Evolutionary conservation across 2,113 vertebrate genomes (phyloP), one percentile per base, ranked within the genome.

Genomic region (Aptenodytes patagonicus): DNA sequence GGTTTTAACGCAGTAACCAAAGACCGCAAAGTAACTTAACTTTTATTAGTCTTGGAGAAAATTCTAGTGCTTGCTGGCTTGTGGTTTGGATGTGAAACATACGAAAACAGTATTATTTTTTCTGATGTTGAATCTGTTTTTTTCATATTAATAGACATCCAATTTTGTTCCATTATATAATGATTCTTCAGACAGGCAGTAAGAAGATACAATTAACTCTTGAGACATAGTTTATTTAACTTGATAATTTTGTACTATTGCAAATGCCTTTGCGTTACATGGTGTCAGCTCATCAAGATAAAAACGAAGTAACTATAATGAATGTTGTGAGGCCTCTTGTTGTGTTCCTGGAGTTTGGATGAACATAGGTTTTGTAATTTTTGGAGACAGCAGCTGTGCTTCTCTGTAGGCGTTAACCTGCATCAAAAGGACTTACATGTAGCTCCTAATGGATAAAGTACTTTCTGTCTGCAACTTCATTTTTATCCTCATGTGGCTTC

Each of bases 11-110:
- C 90, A 94, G 76, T 97, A 97, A 98, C 97, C 96, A 89, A 89
- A 97, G 96, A 97, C 97, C 97, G 0, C 95, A 96, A 92, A 93
- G 88, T 96, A 97, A 97, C 97, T 98, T 96, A 81, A 92, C 81
- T 97, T 98, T 97, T 98, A 98, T 98, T 98, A 97, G 95, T 97
- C 77, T 97, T 98, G 97, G 96, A 98, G 96, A 97, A 98, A 97
- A 96, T 90, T 97, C 20, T 87, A 76, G 29, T 93, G 70, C 95
- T 97, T 95, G 80, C 91, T 98, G 97, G 93, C 95, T 94, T 98
- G 96, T 97, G 97, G 97, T 85, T 97, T 98, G 93, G 94, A 97
- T 92, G 89, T 7, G 21, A 95, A 97, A 95, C 75, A 94, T 84
- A 88, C 16, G 75, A 76, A 98, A 97, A 97, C 16, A 95, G 68